These are phyloP conservation scores for Masticophis lateralis DNA, from an alignment of 2,797 vertebrate species.

Conservation along the genomic window DNA sequence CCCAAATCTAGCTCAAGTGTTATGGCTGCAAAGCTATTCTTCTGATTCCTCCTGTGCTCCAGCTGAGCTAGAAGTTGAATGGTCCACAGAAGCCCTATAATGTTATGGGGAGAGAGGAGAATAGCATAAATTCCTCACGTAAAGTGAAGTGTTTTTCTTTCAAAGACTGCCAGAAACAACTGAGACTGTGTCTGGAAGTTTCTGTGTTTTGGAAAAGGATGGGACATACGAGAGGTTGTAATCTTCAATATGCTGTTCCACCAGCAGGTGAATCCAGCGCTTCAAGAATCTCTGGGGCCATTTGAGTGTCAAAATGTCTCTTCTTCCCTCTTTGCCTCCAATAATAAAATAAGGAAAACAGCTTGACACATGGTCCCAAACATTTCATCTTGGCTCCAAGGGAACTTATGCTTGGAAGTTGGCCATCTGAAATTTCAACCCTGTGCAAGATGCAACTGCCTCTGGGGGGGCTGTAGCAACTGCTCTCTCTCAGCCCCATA, in stretches of 20 bases:
- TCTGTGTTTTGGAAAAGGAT: background rate
- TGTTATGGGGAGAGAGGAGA: background rate
- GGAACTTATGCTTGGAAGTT: background rate
- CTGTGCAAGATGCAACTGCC: background rate
- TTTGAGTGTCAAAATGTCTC: background rate
- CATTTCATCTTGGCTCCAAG: background rate
- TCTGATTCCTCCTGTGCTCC: background rate
- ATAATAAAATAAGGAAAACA: background rate
- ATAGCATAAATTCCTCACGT: background rate
- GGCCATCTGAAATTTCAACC: conserved; percentile 22
- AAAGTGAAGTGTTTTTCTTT: background rate
- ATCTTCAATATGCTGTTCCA: background rate
- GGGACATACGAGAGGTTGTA: background rate
- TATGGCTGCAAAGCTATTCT: background rate
- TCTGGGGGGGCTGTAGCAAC: conserved; percentile 7
- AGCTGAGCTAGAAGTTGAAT: background rate
- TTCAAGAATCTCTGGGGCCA: background rate
- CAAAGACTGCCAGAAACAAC: background rate
- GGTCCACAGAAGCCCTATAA: background rate
- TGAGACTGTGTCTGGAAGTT: background rate
- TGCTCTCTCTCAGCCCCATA: conserved; percentile 20
- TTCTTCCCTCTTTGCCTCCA: background rate
- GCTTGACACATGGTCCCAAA: background rate
- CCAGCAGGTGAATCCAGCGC: background rate
- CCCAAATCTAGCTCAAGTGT: background rate